These are phyloP conservation scores for Turdus rufiventris DNA, from an alignment of 2,113 vertebrate species.

Conservation along the genomic window DNA sequence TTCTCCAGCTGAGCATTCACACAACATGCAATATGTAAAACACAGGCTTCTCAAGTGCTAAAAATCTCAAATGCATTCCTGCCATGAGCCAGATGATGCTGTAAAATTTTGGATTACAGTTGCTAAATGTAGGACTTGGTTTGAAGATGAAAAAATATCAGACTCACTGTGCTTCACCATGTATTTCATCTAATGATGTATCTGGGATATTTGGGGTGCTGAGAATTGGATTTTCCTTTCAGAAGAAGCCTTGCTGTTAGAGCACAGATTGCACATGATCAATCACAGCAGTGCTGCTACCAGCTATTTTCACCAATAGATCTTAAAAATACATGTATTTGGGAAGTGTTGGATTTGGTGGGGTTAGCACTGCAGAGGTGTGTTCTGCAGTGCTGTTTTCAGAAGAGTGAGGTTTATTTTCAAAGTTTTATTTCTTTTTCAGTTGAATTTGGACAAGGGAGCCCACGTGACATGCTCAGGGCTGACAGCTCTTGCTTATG, in stretches of 20 bases:
- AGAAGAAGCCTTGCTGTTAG: not conserved
- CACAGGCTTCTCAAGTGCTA: not conserved
- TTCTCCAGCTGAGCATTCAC: not conserved
- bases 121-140: not conserved
- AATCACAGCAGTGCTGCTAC: accelerated
- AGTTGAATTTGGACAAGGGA: not conserved
- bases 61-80: not conserved
- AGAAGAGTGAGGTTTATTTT: not conserved
- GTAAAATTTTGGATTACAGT: not conserved
- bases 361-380: not conserved
- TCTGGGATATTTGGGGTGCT: not conserved
- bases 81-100: not conserved
- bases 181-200: not conserved
- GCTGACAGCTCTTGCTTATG: not conserved
- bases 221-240: not conserved
- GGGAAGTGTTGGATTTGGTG: not conserved
- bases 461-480: not conserved
- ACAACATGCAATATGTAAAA: not conserved
- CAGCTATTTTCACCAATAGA: not conserved
- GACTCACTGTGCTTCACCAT: not conserved
- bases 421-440: not conserved
- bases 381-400: accelerated
- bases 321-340: not conserved
- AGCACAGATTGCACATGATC: not conserved
- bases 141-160: not conserved